A percentile compares a stretch with the other conserved stretches of the same genome.
Conservation (phyloP, 2,113 vertebrate species). For the Phaethornis superciliosus region DNA sequence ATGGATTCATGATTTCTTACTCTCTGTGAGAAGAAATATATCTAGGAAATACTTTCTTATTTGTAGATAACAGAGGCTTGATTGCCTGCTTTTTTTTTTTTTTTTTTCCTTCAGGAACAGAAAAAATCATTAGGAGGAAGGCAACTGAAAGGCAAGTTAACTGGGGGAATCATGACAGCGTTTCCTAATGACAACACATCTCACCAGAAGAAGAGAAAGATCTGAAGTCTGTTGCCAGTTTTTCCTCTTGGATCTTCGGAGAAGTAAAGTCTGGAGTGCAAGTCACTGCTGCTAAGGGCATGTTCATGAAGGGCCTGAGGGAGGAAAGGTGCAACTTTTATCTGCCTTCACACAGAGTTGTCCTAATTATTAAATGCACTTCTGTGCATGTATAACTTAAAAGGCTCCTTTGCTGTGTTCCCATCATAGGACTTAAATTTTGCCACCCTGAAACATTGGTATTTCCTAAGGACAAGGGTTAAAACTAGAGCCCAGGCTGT, state of each 20-base stretch:
- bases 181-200: not conserved
- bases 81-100: too few relatives aligned
- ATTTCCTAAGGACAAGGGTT: not conserved
- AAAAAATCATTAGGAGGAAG: not conserved
- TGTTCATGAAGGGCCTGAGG: accelerated
- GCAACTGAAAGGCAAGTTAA: not conserved
- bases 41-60: not conserved
- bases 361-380: not conserved
- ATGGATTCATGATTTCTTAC: too few relatives aligned
- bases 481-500: not conserved
- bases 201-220: not conserved
- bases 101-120: not conserved
- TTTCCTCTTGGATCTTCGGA: not conserved
- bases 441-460: not conserved
- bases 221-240: not conserved
- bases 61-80: not conserved
- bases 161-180: accelerated
- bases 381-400: not conserved
- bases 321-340: accelerated
- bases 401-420: not conserved
- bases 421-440: not conserved
- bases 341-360: not conserved
- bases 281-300: accelerated
- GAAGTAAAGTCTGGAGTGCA: not conserved
- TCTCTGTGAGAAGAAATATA: not conserved